These are phyloP conservation scores for Stenurella melanura DNA, from an alignment of 2,888 invertebrate genomes.

Conservation along the genomic window DNA sequence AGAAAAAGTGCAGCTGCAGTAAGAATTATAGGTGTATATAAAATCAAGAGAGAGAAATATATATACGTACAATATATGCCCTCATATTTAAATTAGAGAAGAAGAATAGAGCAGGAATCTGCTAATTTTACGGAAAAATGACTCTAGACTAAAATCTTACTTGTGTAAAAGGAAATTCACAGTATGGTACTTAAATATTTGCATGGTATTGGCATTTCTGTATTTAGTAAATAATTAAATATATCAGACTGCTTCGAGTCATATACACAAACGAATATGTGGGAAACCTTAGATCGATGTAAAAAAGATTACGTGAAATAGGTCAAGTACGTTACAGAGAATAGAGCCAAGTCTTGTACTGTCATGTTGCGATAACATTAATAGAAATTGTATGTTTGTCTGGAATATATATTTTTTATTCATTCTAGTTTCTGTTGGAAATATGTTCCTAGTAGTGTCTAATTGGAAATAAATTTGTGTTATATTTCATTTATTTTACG, in stretches of 20 bases:
- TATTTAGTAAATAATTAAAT: background rate
- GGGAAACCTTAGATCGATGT: background rate
- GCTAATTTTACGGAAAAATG: too few relatives aligned
- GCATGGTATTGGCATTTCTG: background rate
- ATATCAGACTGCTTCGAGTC: background rate
- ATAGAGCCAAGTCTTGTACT: background rate
- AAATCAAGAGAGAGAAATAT: background rate
- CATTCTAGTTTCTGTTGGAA: background rate
- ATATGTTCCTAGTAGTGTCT: background rate
- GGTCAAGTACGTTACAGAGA: background rate
- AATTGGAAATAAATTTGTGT: background rate
- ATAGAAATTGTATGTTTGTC: slow-evolving; percentile 8
- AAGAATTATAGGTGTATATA: background rate
- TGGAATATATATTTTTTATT: slow-evolving; percentile 3
- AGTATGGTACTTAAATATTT: too few relatives aligned
- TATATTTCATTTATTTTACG: background rate
- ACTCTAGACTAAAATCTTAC: too few relatives aligned
- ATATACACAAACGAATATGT: background rate
- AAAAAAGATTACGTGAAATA: background rate
- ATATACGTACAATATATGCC: background rate
- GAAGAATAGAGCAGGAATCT: too few relatives aligned
- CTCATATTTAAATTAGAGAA: too few relatives aligned
- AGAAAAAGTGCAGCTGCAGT: background rate
- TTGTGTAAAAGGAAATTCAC: too few relatives aligned
- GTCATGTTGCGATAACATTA: background rate